Conservation (phyloP, 2,797 vertebrate genomes). For the Calcarius lapponicus region DNA sequence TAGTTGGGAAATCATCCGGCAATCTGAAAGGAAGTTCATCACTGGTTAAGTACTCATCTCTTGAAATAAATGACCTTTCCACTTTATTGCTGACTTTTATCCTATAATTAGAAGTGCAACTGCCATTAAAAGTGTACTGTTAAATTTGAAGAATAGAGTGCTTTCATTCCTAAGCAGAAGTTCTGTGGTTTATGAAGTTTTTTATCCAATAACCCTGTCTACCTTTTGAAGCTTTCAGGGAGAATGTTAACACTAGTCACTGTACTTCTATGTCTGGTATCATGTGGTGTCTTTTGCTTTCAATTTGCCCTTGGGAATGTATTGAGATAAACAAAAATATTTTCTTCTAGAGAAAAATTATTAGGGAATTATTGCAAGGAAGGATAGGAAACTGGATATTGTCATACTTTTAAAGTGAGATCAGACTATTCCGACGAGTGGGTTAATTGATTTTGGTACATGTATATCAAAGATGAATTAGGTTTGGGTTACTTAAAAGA, state of each 20-base stretch:
- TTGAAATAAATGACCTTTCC: constrained; percentile 18
- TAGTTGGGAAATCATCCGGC: not conserved
- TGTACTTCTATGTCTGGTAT: not conserved
- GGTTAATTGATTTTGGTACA: not conserved
- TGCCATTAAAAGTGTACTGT: not conserved
- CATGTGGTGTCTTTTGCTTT: not conserved
- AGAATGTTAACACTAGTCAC: not conserved
- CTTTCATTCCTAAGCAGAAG: not conserved
- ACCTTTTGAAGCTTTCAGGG: not conserved
- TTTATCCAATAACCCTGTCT: not conserved
- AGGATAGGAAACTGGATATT: not conserved
- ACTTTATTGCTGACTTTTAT: not conserved
- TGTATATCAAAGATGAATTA: not conserved
- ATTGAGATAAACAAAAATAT: not conserved
- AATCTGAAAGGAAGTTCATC: not conserved
- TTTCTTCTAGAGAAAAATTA: not conserved
- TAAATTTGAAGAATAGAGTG: not conserved
- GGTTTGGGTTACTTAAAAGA: not conserved
- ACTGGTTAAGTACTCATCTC: not conserved
- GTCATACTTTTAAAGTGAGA: accelerated
- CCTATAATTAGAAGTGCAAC: not conserved
- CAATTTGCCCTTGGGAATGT: not conserved
- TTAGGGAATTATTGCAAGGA: not conserved
- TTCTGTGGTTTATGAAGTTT: not conserved
- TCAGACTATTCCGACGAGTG: not conserved